Base-by-base conservation (phyloP, 2,113 vertebrate species). In the Junco hyemalis region DNA sequence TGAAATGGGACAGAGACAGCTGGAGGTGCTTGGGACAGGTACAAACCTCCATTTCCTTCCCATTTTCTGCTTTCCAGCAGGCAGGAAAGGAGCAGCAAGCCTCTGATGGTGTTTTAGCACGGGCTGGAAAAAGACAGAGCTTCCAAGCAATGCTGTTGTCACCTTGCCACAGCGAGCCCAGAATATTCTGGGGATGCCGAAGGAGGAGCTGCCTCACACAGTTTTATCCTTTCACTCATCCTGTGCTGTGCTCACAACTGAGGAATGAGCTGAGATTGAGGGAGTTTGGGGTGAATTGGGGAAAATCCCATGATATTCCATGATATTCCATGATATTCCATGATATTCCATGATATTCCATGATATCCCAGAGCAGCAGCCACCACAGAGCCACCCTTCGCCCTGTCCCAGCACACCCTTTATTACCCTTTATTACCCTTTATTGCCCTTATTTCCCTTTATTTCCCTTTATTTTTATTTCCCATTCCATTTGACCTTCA, bases 351-450 rank as follows among this genome's bases (percentile, higher is more conserved):
- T 9, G 18, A n/a, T n/a, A n/a, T n/a, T n/a, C n/a, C n/a, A n/a
- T n/a, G n/a, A 2, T 11, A 42, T 8, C 44, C 59, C 59, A 50
- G 45, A 59, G 72, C n/a, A 42, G 29, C 23, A 64, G 59, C 72
- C 54, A 36, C 33, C 71, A 35, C 40, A 59, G 33, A 57, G 25
- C 45, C 44, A 33, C 44, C 44, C 21, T n/a, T 15, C 56, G 16
- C 6, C 2, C 23, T 2, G 0, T 5, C 2, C 54, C 69, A 53
- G 9, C 23, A 15, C 35, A 17, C 3, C 31, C 9, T 69, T 56
- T 24, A 12, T 56, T 26, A 45, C 44, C 44, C 44, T 45, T 45
- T 21, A 45, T 45, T 45, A 9, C 44, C 18, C 44, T 45, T 45
- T 45, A 45, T 45, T 45, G 6, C 45, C 45, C 45, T 47, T 47